phyloP scores from a whole-genome alignment of 2,113 vertebrate genomes.

The Channa argus region DNA sequence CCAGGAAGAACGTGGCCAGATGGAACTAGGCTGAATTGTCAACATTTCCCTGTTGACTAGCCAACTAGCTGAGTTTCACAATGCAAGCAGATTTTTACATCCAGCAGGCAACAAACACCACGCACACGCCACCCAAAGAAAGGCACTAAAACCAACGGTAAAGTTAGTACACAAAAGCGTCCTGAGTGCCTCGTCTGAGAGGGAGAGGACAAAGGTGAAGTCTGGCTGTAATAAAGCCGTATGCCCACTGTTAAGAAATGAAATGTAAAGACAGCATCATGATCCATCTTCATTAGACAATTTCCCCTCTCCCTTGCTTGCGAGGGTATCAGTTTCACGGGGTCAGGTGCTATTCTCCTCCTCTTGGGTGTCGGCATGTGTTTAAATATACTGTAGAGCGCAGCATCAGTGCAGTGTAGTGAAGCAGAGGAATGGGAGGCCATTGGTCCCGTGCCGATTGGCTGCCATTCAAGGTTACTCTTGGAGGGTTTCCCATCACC shows the following conservation, averaged over 20 bases:
- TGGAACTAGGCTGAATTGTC: constrained; percentile 81
- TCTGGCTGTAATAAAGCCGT: constrained; percentile 86
- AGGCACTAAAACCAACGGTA: constrained; percentile 55
- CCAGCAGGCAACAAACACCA: constrained; percentile 61
- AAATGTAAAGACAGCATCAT: constrained; percentile 85
- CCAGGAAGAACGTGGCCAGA: constrained; percentile 76
- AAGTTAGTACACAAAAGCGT: constrained; percentile 67
- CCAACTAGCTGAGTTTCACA: constrained; percentile 77
- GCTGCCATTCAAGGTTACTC: constrained; percentile 83
- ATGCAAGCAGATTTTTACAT: constrained; percentile 76
- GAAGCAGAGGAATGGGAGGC: constrained; percentile 72
- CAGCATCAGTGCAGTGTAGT: constrained; percentile 58
- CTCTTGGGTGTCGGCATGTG: constrained; percentile 73
- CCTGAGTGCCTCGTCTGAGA: constrained; percentile 65
- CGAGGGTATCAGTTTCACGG: constrained; percentile 81
- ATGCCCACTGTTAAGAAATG: constrained; percentile 86
- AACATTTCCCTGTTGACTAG: constrained; percentile 80
- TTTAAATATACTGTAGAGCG: constrained; percentile 80
- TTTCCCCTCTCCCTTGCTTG: constrained; percentile 82
- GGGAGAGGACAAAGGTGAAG: constrained; percentile 81
- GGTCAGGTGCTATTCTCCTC: constrained; percentile 80
- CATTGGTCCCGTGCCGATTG: constrained; percentile 81
- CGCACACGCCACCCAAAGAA: constrained; percentile 31
- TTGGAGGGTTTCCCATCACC: constrained; percentile 82
- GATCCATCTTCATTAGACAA: constrained; percentile 88